A percentile compares a stretch with the other conserved stretches of the same genome.
Evolutionary conservation across 2,113 vertebrate genomes (phyloP).

Genomic region (Pleuronectes platessa): DNA sequence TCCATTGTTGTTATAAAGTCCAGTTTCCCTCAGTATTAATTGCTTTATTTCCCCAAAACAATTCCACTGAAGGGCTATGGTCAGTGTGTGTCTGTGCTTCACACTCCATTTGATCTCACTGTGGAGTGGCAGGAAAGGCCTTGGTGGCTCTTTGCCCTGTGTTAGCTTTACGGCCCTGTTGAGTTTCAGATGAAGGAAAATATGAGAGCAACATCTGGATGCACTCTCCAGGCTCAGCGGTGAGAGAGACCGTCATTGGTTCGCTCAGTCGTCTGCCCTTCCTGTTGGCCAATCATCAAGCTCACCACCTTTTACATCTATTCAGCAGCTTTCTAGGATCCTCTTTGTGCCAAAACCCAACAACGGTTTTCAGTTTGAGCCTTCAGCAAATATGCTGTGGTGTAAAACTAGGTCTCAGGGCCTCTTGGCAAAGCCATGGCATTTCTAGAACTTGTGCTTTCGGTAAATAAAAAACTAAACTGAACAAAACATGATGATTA

Average conservation of each 20-base stretch:
- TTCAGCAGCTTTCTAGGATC: slow-evolving; percentile 41
- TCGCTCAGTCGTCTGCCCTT: slow-evolving; percentile 8
- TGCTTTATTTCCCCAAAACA: background rate
- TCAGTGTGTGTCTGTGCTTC: background rate
- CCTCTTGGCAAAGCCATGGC: slow-evolving; percentile 6
- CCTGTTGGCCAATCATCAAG: slow-evolving; percentile 22
- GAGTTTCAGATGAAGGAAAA: slow-evolving; percentile 71
- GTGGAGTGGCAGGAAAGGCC: slow-evolving; percentile 43
- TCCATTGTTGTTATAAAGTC: background rate
- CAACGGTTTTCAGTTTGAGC: background rate
- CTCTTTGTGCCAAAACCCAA: background rate
- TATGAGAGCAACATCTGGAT: slow-evolving; percentile 74
- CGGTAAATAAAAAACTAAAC: slow-evolving; percentile 16
- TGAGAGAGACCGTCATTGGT: slow-evolving; percentile 39
- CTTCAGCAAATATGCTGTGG: background rate
- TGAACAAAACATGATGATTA: slow-evolving; percentile 27
- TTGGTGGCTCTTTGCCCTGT: slow-evolving; percentile 40
- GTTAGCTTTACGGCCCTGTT: slow-evolving; percentile 61
- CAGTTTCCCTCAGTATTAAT: too few relatives aligned
- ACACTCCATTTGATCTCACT: slow-evolving; percentile 20
- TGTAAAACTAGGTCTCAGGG: background rate
- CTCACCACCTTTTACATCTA: slow-evolving; percentile 11
- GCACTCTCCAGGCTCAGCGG: slow-evolving; percentile 51
- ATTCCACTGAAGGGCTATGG: background rate
- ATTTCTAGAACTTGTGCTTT: slow-evolving; percentile 26